Evolutionary conservation across 2,888 invertebrate species (phyloP).

Genomic region (Lysandra coridon): DNA sequence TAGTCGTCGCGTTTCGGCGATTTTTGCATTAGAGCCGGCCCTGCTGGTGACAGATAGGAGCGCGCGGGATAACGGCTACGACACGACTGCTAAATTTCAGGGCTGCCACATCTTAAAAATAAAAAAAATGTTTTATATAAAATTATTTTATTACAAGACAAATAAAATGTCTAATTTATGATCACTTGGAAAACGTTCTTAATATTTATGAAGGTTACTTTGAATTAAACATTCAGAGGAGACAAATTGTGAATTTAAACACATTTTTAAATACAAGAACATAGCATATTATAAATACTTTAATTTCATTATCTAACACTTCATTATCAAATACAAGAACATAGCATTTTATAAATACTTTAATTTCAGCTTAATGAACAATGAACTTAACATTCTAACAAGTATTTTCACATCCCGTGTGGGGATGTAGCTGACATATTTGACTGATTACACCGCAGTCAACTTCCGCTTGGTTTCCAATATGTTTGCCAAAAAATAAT

Average conservation of each 20-base stretch:
- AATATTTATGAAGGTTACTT: too few relatives aligned
- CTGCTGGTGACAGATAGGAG: slow-evolving; percentile 20
- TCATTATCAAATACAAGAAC: too few relatives aligned
- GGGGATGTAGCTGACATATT: neutral
- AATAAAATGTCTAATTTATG: too few relatives aligned
- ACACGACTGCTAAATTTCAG: neutral
- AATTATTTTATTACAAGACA: too few relatives aligned
- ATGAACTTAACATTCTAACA: neutral
- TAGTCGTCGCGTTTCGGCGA: slow-evolving; percentile 4
- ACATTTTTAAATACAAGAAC: too few relatives aligned
- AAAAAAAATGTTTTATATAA: too few relatives aligned
- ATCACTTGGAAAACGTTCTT: too few relatives aligned
- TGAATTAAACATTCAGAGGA: too few relatives aligned
- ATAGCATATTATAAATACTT: too few relatives aligned
- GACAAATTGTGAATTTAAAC: too few relatives aligned
- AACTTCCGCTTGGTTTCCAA: neutral
- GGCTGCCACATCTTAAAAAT: neutral
- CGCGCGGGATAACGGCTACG: slow-evolving; percentile 2
- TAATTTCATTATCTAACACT: too few relatives aligned
- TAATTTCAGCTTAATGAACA: neutral
- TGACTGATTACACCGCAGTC: neutral
- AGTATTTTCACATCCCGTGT: neutral
- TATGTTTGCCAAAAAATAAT: neutral
- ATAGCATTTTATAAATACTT: too few relatives aligned
- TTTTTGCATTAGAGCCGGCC: slow-evolving; percentile 1